Evolutionary conservation across 2,888 invertebrate species (phyloP), one percentile per base, ranked within the genome.

Genomic region (Abrostola triplasia): DNA sequence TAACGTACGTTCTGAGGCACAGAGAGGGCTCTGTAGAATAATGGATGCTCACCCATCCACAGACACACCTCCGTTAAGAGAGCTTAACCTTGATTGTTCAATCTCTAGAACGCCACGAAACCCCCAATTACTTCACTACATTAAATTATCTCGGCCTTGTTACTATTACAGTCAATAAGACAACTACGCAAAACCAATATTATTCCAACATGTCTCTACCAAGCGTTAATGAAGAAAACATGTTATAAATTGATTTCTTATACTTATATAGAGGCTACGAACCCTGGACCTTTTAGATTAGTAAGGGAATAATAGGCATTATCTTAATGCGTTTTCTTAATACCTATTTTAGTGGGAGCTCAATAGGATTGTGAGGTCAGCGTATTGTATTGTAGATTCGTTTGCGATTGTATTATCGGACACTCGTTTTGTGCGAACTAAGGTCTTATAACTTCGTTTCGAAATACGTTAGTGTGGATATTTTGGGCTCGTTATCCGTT

Each of bases 271-370:
- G 10, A 40, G 24, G 36, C 36, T 50, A 50, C 36, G 36, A 53
- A 40, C 11, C 36, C 50, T 48, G 44, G 5, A 12, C 47, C 50
- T 55, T 48, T 36, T 51, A 59, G 54, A 59, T 51, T 51, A 52
- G 40, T 49, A n/a, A 5, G 48, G 9, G 52, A 55, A 62, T 55
- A 67, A 67, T 41, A 51, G 47, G 37, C 11, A 59, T 61, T 61
- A 62, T 67, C 62, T 48, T 59, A 59, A 67, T 62, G 36, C 59
- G 35, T 62, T 44, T 66, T 36, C 36, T 49, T 55, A 58, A 67
- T 62, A 67, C 48, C 58, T 48, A 55, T 55, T 62, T 61, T 50
- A 51, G 56, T 57, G n/a, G 8, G 54, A 53, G 37, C 47, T 55
- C 50, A 62, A 66, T 59, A 62, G 41, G 50, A 50, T 36, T 61